Evolutionary conservation across 2,888 invertebrate species (phyloP).

Genomic region (Pollenia amentaria): DNA sequence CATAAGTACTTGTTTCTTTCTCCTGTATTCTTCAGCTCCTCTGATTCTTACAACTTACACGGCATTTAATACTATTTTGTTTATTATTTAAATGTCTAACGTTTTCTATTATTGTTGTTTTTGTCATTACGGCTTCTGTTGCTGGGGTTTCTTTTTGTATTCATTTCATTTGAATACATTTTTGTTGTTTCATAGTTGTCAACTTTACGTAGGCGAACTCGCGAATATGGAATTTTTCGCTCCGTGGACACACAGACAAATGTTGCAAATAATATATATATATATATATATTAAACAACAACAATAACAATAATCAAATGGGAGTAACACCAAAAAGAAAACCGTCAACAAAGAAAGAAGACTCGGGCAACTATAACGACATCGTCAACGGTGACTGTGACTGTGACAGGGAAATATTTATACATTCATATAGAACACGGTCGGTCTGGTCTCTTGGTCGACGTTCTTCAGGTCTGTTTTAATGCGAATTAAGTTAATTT

Average conservation of each 20-base stretch:
- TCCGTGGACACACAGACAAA: slow-evolving; percentile 53
- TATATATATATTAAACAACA: not conserved
- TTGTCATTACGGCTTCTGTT: slow-evolving; percentile 49
- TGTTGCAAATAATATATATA: slow-evolving; percentile 10
- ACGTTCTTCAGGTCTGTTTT: slow-evolving; percentile 29
- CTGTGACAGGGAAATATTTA: slow-evolving; percentile 2
- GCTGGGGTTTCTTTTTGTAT: slow-evolving; percentile 47
- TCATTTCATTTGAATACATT: slow-evolving; percentile 48
- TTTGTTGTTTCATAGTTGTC: slow-evolving; percentile 58
- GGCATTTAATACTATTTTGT: slow-evolving; percentile 72
- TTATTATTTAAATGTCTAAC: slow-evolving; percentile 71
- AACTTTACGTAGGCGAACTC: slow-evolving; percentile 67
- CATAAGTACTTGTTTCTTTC: slow-evolving; percentile 20
- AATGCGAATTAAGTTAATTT: slow-evolving; percentile 83
- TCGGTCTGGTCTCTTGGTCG: not conserved
- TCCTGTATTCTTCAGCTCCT: not conserved
- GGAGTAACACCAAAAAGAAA: slow-evolving; percentile 44
- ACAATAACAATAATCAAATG: slow-evolving; percentile 54
- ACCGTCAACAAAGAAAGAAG: slow-evolving; percentile 12
- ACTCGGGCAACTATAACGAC: slow-evolving; percentile 14
- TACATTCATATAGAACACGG: slow-evolving; percentile 19
- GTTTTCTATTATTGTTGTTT: slow-evolving; percentile 42
- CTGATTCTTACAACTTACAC: slow-evolving; percentile 30
- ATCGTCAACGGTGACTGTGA: not conserved
- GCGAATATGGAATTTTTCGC: slow-evolving; percentile 49